Evolutionary conservation across 2,797 vertebrate genomes (phyloP), one percentile per base, ranked within the genome.

Genomic region (Morus bassanus): DNA sequence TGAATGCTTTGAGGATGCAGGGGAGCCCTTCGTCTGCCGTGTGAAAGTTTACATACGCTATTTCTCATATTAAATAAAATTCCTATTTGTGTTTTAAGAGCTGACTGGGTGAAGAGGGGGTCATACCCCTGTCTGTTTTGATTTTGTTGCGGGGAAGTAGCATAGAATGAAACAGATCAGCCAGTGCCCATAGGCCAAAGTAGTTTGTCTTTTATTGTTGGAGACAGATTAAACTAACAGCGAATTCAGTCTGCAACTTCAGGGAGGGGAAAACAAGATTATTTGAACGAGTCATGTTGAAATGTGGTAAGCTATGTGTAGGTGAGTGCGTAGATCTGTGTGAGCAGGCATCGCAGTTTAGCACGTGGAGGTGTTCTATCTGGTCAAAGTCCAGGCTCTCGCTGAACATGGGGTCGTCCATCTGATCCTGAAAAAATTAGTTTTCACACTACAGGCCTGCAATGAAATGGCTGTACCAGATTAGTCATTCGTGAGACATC

Each of bases 1-100:
- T 2, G 5, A n/a, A 19, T 25, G 51, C 41, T 46, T 22, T 43
- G 35, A 18, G 85, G 48, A 11, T 9, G 35, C 14, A 37, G 53
- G 35, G 48, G 48, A 46, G 7, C 18, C 70, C 39, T 35, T 70
- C 57, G 18, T 30, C 76, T 69, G 69, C 63, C 2, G 0, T 7
- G 56, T 37, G 48, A 56, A 13, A 1, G 0, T 22, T 35, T 43
- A 1, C 4, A 9, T 14, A 1, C 41, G 12, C 64, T 5, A 1
- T 33, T 54, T 39, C 59, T 46, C 23, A 6, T 13, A 10, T 15
- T 17, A 21, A 41, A 46, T 14, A 24, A 19, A 48, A 53, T 31
- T 21, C 28, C 31, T 35, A 1, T 41, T 64, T 48, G 17, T 57
- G 45, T 43, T 65, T 18, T 7, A 41, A 63, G 72, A 65, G 65